Conservation (phyloP, 2,797 vertebrate genomes). For the Molossus alvarezi region DNA sequence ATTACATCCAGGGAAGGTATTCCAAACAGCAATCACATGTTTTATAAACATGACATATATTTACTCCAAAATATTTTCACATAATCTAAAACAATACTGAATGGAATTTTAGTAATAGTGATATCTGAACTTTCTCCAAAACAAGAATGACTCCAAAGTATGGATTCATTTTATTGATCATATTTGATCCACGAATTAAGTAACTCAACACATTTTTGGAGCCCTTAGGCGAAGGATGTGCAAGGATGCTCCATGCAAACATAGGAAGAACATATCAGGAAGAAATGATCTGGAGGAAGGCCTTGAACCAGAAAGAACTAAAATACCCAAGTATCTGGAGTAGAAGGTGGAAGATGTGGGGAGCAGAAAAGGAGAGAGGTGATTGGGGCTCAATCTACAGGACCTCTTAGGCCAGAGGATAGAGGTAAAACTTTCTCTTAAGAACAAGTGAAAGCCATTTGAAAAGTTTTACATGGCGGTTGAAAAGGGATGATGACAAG, state of each 20-base stretch:
- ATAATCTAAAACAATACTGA: conserved; percentile 40
- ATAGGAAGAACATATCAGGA: not conserved
- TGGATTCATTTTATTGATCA: not conserved
- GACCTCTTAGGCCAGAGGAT: not conserved
- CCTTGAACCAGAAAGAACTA: not conserved
- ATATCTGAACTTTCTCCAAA: conserved; percentile 49
- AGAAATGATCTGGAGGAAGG: not conserved
- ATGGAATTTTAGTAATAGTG: not conserved
- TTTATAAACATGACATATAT: not conserved
- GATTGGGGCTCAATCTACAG: not conserved
- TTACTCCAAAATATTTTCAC: conserved; percentile 21
- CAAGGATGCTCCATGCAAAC: not conserved
- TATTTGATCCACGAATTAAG: not conserved
- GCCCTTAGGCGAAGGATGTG: not conserved
- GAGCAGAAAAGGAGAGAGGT: not conserved
- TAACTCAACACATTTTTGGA: not conserved
- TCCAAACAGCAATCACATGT: not conserved
- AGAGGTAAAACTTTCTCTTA: not conserved
- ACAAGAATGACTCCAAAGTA: conserved; percentile 20
- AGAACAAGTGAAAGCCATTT: not conserved
- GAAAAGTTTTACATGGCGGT: not conserved
- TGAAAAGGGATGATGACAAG: not conserved
- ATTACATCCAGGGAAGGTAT: not conserved
- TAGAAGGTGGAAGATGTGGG: not conserved
- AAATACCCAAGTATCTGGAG: not conserved